phyloP scores from a whole-genome alignment of 2,888 invertebrate genomes.

The Melikaiella ostensackeni region DNA sequence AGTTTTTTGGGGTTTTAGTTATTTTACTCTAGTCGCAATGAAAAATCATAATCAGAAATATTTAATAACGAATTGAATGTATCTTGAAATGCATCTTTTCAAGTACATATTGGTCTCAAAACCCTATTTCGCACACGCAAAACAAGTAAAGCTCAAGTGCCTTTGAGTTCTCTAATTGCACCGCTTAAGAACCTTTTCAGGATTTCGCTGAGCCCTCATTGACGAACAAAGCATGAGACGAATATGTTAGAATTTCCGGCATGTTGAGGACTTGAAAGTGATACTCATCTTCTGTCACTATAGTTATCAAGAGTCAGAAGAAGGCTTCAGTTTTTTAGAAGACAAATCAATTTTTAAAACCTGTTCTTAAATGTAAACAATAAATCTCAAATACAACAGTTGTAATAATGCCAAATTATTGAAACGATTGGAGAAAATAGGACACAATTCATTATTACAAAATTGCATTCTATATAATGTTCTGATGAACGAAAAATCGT shows the following conservation, averaged over 20 bases:
- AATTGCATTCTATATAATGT: neutral
- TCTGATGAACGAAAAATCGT: neutral
- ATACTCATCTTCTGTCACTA: neutral
- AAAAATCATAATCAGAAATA: neutral
- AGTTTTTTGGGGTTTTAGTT: too few relatives aligned
- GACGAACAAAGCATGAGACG: slow-evolving; percentile 24
- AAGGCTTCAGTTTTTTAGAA: neutral
- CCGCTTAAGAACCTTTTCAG: slow-evolving; percentile 39
- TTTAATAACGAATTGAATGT: neutral
- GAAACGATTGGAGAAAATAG: too few relatives aligned
- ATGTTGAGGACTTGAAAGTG: too few relatives aligned
- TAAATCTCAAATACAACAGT: too few relatives aligned
- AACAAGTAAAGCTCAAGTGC: slow-evolving; percentile 25
- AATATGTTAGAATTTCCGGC: too few relatives aligned
- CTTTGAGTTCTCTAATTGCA: slow-evolving; percentile 38
- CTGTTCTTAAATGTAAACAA: too few relatives aligned
- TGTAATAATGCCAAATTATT: too few relatives aligned
- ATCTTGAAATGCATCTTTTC: neutral
- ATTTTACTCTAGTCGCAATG: too few relatives aligned
- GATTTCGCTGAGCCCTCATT: slow-evolving; percentile 32
- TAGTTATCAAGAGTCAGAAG: neutral
- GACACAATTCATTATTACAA: neutral
- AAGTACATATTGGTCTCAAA: neutral
- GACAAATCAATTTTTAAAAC: neutral
- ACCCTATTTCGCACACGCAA: slow-evolving; percentile 6